phyloP scores from a whole-genome alignment of 2,888 invertebrate species.

The Myopa testacea region DNA sequence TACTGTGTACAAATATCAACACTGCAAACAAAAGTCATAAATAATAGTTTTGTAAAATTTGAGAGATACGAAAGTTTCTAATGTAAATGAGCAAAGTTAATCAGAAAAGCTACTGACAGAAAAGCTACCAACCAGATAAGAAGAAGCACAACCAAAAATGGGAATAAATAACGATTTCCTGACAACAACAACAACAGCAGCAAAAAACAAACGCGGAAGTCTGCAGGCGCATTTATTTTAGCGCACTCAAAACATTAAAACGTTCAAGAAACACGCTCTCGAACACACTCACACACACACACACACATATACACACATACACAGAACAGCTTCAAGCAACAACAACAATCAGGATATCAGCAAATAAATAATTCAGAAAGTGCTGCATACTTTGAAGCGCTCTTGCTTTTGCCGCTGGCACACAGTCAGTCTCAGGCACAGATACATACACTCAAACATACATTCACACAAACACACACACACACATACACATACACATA shows the following conservation, averaged over 20 bases:
- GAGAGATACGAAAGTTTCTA: neutral
- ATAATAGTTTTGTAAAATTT: neutral
- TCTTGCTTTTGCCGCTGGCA: neutral
- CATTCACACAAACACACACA: constrained; percentile 5
- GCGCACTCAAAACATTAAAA: neutral
- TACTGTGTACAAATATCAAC: neutral
- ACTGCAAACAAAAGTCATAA: neutral
- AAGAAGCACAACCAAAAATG: neutral
- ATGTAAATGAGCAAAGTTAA: constrained; percentile 14
- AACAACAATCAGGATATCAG: neutral
- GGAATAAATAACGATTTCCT: no score
- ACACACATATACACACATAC: neutral
- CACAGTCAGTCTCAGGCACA: neutral
- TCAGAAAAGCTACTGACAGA: neutral
- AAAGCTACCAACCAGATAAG: neutral
- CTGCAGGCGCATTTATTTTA: neutral
- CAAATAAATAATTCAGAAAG: neutral
- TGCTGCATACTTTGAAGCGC: neutral
- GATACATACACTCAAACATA: neutral
- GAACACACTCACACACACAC: neutral
- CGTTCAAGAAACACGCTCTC: neutral
- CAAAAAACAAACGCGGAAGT: neutral
- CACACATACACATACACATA: no score
- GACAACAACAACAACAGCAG: neutral
- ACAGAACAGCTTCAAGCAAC: neutral